A percentile compares a stretch with the other conserved stretches of the same genome.
These are phyloP conservation scores for Actias luna DNA, from an alignment of 2,888 invertebrate species.

Conservation along the genomic window DNA sequence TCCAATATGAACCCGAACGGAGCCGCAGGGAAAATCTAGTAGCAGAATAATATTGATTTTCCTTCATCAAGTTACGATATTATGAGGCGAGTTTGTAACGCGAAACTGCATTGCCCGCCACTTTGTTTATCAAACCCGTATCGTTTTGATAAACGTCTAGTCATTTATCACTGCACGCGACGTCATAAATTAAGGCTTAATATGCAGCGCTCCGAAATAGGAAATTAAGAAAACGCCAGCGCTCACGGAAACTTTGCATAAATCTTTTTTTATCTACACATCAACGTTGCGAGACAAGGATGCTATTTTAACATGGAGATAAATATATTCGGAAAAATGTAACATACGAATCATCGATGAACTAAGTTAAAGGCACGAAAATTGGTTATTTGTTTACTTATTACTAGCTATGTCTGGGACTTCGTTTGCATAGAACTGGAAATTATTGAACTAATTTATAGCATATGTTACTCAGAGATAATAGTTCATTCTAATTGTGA, in stretches of 20 bases:
- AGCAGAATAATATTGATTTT: no score
- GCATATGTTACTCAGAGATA: no score
- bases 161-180: conserved; percentile 61
- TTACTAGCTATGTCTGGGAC: no score
- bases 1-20: no score
- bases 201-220: conserved; percentile 52
- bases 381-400: no score
- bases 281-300: neutral
- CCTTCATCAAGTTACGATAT: neutral
- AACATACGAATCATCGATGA: no score
- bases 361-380: no score
- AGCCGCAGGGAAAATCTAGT: no score
- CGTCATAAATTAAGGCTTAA: conserved; percentile 58
- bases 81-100: conserved; percentile 11
- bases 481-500: no score
- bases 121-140: conserved; percentile 54
- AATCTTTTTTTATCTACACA: conserved; percentile 34
- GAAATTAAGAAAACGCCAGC: conserved; percentile 61
- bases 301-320: neutral
- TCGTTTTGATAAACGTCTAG: conserved; percentile 54
- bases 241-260: conserved; percentile 48
- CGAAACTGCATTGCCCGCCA: conserved; percentile 6
- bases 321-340: neutral
- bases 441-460: no score
- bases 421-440: no score